Evolutionary conservation across 92 coral and sea anemone genomes (phyloP), one percentile per base, ranked within the genome.

Genomic region (Phenganax subtilis): DNA sequence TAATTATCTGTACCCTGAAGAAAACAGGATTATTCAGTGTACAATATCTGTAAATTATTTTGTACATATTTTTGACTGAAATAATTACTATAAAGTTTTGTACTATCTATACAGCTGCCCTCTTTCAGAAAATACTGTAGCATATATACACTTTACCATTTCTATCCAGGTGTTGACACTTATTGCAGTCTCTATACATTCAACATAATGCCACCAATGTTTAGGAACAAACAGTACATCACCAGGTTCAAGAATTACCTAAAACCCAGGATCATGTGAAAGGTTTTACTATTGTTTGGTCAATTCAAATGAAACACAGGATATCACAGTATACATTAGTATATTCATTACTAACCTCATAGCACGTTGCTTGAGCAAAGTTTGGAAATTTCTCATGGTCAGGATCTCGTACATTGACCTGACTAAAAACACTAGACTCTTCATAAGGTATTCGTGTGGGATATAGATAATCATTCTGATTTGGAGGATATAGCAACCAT

Each of bases 121-220:
- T 4, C 20, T 80, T 7, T 51, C 25, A 80, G 15, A 8, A 14
- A 44, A 12, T 1, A 58, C 55, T 80, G 51, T 14, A 58, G 27
- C n/a, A 60, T 37, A 25, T 66, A 20, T 15, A n/a, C 15, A 27
- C 80, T 82, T 56, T 84, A 96, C 99, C 99, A 96, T 84, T 84
- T 91, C 92, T 82, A 96, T 92, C 99, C 99, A 96, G 16, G 99
- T 90, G 79, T 96, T 96, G 69, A 92, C 71, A 55, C 99, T 96
- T 27, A 96, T 96, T 37, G 99, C 90, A 14, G 96, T 83, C 57
- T 96, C 97, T 80, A 92, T 11, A 51, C 88, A 88, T 69, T 92
- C 91, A 27, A 96, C 99, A 85, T 83, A 92, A 77, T 96, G 99
- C 99, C 99, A 96, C 99, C 99, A 96, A 62, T 92, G 93, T 81